Conservation (phyloP, 2,888 invertebrate species). For the Tholera decimalis region DNA sequence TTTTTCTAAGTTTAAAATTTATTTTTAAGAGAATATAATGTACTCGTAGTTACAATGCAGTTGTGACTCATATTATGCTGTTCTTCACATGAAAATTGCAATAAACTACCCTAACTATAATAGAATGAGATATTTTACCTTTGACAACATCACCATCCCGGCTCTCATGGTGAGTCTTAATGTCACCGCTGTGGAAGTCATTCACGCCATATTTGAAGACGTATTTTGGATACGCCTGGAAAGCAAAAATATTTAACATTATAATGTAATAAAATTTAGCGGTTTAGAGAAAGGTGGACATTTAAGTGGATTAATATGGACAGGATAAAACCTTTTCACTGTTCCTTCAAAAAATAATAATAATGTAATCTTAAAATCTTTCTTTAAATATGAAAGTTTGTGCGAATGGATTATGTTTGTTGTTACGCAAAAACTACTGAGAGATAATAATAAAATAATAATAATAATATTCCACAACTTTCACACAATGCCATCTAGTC, state of each 20-base stretch:
- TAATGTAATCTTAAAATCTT: neutral
- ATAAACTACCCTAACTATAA: neutral
- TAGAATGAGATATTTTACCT: conserved; percentile 71
- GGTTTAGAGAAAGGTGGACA: neutral
- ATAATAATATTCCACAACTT: no score
- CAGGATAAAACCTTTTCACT: neutral
- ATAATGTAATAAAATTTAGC: neutral
- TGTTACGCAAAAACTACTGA: no score
- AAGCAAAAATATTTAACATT: conserved; percentile 42
- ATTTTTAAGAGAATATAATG: no score
- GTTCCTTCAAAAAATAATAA: neutral
- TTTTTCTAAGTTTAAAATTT: no score
- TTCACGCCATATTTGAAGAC: conserved; percentile 92
- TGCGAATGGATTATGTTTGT: no score
- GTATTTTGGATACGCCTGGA: conserved; percentile 93
- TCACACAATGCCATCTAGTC: no score
- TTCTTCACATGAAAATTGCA: no score
- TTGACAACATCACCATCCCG: conserved; percentile 90
- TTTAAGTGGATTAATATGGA: neutral
- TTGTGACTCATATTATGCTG: no score
- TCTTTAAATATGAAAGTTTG: no score
- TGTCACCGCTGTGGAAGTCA: conserved; percentile 92
- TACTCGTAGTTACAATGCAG: no score
- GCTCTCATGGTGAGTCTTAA: conserved; percentile 91
- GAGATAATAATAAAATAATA: no score